Percentiles rank a stretch among this genome's conserved stretches.
These are phyloP conservation scores for Luperina testacea DNA, from an alignment of 2,888 invertebrate genomes.

Conservation along the genomic window DNA sequence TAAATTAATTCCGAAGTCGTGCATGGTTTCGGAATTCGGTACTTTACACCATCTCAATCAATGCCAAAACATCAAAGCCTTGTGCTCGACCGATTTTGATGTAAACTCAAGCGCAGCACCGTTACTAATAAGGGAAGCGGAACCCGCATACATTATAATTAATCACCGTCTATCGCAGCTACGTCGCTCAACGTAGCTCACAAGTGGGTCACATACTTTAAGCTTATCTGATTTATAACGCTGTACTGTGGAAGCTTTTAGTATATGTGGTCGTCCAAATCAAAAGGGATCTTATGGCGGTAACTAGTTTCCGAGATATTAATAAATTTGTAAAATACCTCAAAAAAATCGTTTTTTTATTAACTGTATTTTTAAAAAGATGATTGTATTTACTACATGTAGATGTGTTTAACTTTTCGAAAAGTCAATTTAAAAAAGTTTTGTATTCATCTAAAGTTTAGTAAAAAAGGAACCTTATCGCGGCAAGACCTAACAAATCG, in stretches of 20 bases:
- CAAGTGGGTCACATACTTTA: constrained; percentile 54
- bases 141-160: constrained; percentile 46
- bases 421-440: too few species aligned
- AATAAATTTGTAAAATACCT: too few species aligned
- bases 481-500: too few species aligned
- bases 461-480: too few species aligned
- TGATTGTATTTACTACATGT: too few species aligned
- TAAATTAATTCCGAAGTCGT: constrained; percentile 1
- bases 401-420: too few species aligned
- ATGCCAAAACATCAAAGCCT: constrained; percentile 14
- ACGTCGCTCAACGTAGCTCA: constrained; percentile 17
- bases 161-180: constrained; percentile 48
- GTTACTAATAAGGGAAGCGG: constrained; percentile 25
- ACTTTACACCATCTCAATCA: background rate
- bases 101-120: constrained; percentile 16
- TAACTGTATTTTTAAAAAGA: too few species aligned
- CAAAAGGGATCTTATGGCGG: too few species aligned
- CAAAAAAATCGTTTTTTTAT: too few species aligned
- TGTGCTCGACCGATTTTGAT: constrained; percentile 28
- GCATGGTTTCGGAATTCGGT: background rate
- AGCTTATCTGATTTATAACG: constrained; percentile 40
- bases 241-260: constrained; percentile 32
- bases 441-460: too few species aligned
- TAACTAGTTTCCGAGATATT: too few species aligned
- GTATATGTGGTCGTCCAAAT: too few species aligned